phyloP scores from a whole-genome alignment of 2,797 vertebrate genomes.

The Eurystomus glaucurus region DNA sequence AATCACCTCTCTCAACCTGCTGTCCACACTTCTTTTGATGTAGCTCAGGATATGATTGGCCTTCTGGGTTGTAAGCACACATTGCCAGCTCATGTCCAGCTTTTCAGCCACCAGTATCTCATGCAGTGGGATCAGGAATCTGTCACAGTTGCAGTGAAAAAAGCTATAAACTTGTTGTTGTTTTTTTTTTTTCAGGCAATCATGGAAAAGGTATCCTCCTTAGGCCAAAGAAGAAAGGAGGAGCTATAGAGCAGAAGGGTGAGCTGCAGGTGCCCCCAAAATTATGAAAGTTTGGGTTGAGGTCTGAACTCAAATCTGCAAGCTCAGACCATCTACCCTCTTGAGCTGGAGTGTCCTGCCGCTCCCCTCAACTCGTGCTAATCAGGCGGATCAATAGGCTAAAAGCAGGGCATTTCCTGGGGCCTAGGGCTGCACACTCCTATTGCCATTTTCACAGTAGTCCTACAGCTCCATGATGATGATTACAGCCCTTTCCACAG shows the following conservation, averaged over 20 bases:
- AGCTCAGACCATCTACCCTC: background rate
- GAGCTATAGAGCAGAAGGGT: background rate
- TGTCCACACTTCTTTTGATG: background rate
- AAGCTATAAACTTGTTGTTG: background rate
- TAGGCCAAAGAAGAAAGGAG: background rate
- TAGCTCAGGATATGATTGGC: rapidly evolving
- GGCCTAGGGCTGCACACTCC: background rate
- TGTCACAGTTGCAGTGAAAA: background rate
- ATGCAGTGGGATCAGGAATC: background rate
- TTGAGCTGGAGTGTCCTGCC: rapidly evolving
- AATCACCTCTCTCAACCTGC: rapidly evolving
- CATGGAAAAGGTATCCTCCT: rapidly evolving
- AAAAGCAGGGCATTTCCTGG: conserved; percentile 54
- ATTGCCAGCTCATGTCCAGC: background rate
- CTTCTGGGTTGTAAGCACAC: rapidly evolving
- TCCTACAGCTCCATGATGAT: conserved; percentile 43
- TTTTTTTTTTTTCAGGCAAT: background rate
- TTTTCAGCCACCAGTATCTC: background rate
- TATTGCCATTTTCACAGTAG: conserved; percentile 68
- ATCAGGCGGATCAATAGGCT: conserved; percentile 42
- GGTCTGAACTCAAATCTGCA: background rate
- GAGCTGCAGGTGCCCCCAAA: rapidly evolving
- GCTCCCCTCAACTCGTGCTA: background rate
- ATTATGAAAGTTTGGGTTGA: background rate
- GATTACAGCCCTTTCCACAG: conserved; percentile 67